Conservation (phyloP, 2,797 vertebrate species). For the Falco cherrug region DNA sequence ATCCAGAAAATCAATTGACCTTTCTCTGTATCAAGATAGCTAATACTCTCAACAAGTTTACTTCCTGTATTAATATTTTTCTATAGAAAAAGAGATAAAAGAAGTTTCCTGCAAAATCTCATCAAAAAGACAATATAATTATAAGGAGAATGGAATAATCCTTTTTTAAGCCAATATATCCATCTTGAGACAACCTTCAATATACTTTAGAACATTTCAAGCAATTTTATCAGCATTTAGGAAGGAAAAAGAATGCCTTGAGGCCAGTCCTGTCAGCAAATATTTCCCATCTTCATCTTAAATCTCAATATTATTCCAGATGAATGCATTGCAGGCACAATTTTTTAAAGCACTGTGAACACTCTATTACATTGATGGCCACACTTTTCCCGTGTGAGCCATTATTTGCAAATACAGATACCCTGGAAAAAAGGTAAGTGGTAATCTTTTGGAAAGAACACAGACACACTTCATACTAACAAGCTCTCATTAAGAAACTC, state of each 20-base stretch:
- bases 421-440: neutral
- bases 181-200: neutral
- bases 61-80: neutral
- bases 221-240: slow-evolving; percentile 28
- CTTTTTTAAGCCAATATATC: neutral
- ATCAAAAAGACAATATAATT: neutral
- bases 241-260: slow-evolving; percentile 6
- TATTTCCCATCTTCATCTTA: slow-evolving; percentile 34
- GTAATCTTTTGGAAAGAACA: neutral
- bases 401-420: slow-evolving; percentile 8
- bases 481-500: neutral
- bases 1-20: neutral
- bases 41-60: neutral
- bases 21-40: neutral
- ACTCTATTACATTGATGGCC: neutral
- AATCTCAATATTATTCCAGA: slow-evolving; percentile 26
- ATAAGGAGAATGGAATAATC: neutral
- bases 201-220: slow-evolving; percentile 11
- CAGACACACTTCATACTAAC: neutral
- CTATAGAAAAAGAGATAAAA: neutral
- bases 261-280: slow-evolving; percentile 22
- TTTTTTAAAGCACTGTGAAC: neutral
- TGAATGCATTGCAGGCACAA: neutral
- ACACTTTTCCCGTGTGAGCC: neutral
- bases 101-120: neutral